Evolutionary conservation across 2,113 vertebrate genomes (phyloP), one percentile per base, ranked within the genome.

Genomic region (Pluvialis apricaria): DNA sequence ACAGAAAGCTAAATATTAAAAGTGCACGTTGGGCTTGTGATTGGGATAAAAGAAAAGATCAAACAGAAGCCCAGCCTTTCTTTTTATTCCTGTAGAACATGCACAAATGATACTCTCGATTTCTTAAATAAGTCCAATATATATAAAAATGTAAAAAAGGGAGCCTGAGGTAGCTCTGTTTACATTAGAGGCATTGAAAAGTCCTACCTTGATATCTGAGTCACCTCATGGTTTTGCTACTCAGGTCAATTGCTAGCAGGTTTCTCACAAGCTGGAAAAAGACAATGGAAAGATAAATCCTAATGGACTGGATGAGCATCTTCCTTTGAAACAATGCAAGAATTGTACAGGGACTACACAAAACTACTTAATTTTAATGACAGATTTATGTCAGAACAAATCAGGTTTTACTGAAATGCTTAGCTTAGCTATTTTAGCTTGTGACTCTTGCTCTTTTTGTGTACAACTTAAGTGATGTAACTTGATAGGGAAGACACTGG

Each of bases 241-340:
- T 52, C 38, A 52, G 64, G 55, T 75, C 25, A 60, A 49, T 1
- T 10, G 40, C 52, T 66, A 38, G 18, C 57, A 88, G 36, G 15
- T 24, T 68, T 92, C 90, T 96, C 79, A 86, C 38, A 70, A 92
- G 40, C 51, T 88, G 24, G 26, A 87, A 86, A 82, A 17, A 45
- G 20, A 82, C 47, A 91, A 66, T 4, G 4, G 36, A 51, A 89
- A 79, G 61, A 65, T 62, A 70, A 84, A 89, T 62, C 85, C 42
- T 88, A 80, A 80, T 55, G 58, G 64, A 55, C n/a, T 36, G 21
- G 26, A 73, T 65, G 82, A 94, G 82, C 26, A 61, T 21, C 34
- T 92, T 72, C 20, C 49, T 72, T 70, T 36, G n/a, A 87, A 94
- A 76, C 34, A 92, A 78, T 9, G 24, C 54, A 77, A 88, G 58